These are phyloP conservation scores for Zoroaster sp. DNA, from an alignment of 53 echinoderm and acorn worm species.

Conservation along the genomic window DNA sequence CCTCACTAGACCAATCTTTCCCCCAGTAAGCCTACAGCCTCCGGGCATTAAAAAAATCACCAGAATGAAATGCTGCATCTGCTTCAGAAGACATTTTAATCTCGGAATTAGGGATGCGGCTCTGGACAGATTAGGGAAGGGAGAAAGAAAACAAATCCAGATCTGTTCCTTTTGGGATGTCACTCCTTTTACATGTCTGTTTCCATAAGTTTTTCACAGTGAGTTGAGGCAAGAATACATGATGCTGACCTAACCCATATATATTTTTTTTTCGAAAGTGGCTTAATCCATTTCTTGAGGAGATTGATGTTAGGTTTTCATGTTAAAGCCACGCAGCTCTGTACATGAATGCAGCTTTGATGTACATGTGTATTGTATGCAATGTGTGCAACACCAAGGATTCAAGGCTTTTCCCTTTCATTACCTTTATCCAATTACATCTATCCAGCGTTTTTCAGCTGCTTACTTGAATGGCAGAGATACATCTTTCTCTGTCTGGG, in stretches of 20 bases:
- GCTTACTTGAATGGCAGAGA: too few relatives aligned
- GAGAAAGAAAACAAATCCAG: background rate
- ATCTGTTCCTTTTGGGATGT: background rate
- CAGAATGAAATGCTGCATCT: background rate
- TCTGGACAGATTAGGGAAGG: background rate
- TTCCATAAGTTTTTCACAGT: background rate
- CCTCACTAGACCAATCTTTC: background rate
- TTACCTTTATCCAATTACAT: too few relatives aligned
- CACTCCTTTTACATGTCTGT: background rate
- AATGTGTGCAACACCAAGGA: too few relatives aligned
- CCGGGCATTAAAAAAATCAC: background rate
- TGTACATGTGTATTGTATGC: too few relatives aligned
- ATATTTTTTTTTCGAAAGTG: background rate
- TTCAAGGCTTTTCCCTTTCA: too few relatives aligned
- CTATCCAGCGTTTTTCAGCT: too few relatives aligned
- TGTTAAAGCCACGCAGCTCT: background rate
- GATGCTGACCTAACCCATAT: background rate
- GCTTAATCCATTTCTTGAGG: background rate
- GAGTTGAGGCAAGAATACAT: background rate
- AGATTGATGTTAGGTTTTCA: background rate
- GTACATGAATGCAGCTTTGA: too few relatives aligned
- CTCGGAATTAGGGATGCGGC: slow-evolving; percentile 2
- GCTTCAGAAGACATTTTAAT: slow-evolving; percentile 8
- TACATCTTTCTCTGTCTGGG: too few relatives aligned
- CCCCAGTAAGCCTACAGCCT: background rate